Conservation (phyloP, 2,113 vertebrate species). For the Protobothrops flavoviridis region DNA sequence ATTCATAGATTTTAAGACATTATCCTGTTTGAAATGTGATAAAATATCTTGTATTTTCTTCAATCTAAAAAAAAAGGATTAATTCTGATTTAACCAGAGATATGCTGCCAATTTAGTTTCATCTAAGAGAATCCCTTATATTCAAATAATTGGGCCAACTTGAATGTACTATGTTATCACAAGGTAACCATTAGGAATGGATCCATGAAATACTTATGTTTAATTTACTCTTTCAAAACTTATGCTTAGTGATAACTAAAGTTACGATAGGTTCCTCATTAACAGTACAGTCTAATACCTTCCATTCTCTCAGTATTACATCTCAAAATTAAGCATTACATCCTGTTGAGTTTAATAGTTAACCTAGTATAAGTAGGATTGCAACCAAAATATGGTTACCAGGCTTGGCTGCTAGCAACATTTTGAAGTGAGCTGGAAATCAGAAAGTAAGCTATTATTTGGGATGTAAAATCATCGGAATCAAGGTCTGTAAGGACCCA, state of each 20-base stretch:
- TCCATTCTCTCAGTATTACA: not conserved
- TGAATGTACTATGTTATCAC: not conserved
- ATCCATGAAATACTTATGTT: not conserved
- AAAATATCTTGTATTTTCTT: not conserved
- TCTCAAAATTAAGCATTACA: not conserved
- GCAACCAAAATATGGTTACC: not conserved
- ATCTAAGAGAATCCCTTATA: not conserved
- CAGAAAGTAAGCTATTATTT: not conserved
- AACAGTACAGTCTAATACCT: not conserved
- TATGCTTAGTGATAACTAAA: not conserved
- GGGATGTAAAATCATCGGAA: not conserved
- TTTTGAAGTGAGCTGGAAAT: not conserved
- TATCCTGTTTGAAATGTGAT: not conserved
- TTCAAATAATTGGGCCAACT: not conserved
- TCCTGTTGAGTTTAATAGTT: not conserved
- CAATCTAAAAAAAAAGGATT: not conserved
- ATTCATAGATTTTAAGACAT: not conserved
- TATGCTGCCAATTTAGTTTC: not conserved
- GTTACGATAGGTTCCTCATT: not conserved
- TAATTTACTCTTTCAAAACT: not conserved
- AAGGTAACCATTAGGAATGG: not conserved
- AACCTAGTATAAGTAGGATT: not conserved
- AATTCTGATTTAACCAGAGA: not conserved
- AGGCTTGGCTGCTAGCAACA: not conserved
- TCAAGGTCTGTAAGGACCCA: not conserved